Conservation (phyloP, 1,140 invertebrate species). For the Scaptodrosophila lebanonensis region DNA sequence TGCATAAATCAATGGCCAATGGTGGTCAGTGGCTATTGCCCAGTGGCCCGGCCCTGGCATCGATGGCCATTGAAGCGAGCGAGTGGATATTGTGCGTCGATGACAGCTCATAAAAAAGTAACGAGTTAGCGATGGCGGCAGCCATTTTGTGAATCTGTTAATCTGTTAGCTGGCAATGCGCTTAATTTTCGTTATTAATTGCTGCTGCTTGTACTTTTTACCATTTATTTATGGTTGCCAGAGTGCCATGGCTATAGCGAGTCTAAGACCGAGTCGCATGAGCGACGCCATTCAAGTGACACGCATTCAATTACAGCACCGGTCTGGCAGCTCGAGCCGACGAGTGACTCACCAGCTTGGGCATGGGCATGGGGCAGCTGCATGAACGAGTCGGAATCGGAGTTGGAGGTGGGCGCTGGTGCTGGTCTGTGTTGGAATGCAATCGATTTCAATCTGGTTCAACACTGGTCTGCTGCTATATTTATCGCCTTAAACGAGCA, state of each 20-base stretch:
- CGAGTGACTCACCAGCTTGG: slow-evolving; percentile 39
- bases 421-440: slow-evolving; percentile 51
- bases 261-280: slow-evolving; percentile 3
- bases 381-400: not conserved
- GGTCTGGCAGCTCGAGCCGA: slow-evolving; percentile 21
- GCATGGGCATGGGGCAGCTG: not conserved
- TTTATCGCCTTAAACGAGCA: slow-evolving; percentile 73
- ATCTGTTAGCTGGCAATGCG: not conserved
- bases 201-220: slow-evolving; percentile 44
- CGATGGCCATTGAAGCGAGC: not conserved
- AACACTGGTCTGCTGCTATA: slow-evolving; percentile 56
- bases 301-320: slow-evolving; percentile 61
- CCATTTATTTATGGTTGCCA: slow-evolving; percentile 48
- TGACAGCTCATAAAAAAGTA: slow-evolving; percentile 46
- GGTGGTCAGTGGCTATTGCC: too few species aligned
- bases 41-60: slow-evolving; percentile 5
- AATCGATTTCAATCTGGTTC: slow-evolving; percentile 71
- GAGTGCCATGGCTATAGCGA: slow-evolving; percentile 18
- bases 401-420: slow-evolving; percentile 6
- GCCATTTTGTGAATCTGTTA: slow-evolving; percentile 58
- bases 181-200: slow-evolving; percentile 50
- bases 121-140: slow-evolving; percentile 31
- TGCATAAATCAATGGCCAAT: slow-evolving; percentile 53
- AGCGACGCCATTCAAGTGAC: slow-evolving; percentile 49
- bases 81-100: slow-evolving; percentile 10